Conservation (phyloP, 2,113 vertebrate species). For the Epinephelus moara region DNA sequence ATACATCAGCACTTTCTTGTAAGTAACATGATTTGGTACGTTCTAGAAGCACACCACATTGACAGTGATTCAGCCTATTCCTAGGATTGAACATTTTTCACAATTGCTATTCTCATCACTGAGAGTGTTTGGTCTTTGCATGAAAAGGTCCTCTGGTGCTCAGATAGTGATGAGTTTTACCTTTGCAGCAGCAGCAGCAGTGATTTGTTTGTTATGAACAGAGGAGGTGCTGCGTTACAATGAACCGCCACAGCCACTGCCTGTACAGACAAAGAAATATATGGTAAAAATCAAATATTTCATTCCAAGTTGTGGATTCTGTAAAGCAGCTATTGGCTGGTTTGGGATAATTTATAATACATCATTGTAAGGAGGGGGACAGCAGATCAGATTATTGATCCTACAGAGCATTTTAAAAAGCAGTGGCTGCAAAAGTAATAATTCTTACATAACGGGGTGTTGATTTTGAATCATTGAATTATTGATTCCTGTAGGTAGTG, state of each 20-base stretch:
- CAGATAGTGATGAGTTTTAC: constrained; percentile 24
- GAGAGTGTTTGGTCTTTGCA: constrained; percentile 28
- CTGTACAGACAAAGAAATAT: neutral
- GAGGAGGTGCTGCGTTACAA: neutral
- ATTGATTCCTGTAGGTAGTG: too few relatives aligned
- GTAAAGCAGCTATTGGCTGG: neutral
- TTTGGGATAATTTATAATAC: neutral
- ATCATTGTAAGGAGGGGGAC: neutral
- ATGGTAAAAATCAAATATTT: neutral
- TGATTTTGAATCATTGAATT: neutral
- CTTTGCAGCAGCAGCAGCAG: neutral
- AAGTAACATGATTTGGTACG: neutral
- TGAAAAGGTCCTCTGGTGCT: constrained; percentile 36
- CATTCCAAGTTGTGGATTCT: neutral
- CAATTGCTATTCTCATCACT: constrained; percentile 27
- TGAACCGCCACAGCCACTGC: neutral
- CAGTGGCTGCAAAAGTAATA: neutral
- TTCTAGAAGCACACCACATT: neutral
- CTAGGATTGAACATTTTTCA: neutral
- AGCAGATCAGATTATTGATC: neutral
- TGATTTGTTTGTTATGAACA: constrained; percentile 35
- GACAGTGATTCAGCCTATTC: neutral
- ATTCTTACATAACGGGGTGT: neutral
- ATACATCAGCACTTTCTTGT: neutral
- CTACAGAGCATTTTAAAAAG: neutral